Evolutionary conservation across 2,113 vertebrate species (phyloP).

Genomic region (Scytalopus superciliaris): DNA sequence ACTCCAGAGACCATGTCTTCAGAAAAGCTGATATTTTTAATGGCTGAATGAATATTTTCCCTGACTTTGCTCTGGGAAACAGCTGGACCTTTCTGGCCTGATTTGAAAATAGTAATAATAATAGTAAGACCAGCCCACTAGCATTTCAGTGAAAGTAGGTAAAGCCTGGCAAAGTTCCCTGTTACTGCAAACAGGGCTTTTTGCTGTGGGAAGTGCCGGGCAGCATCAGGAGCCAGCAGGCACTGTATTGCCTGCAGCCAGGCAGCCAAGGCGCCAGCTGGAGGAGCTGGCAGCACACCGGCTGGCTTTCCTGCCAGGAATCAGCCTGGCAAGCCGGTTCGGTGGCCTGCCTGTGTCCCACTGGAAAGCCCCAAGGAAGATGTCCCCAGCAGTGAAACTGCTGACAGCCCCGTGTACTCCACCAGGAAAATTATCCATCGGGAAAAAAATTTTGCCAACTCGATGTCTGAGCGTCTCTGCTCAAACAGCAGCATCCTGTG

Average conservation of each 20-base stretch:
- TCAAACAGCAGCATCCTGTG: neutral
- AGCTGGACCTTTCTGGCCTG: neutral
- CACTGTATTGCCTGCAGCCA: neutral
- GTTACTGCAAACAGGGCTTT: neutral
- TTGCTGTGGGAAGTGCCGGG: neutral
- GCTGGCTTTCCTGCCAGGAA: neutral
- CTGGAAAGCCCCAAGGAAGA: neutral
- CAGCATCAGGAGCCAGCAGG: neutral
- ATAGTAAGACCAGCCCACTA: neutral
- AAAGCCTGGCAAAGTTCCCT: neutral
- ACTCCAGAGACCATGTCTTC: neutral
- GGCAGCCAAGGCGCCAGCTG: neutral
- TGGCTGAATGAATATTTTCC: neutral
- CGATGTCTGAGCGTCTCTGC: accelerated
- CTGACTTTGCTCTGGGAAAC: neutral
- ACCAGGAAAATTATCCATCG: neutral
- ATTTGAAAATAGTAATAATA: neutral
- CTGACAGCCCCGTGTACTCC: neutral
- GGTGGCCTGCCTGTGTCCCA: neutral
- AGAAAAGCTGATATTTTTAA: neutral
- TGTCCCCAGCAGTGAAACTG: neutral
- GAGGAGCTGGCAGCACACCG: neutral
- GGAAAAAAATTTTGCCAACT: neutral
- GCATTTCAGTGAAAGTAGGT: neutral
- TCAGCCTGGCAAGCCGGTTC: neutral